phyloP scores from a whole-genome alignment of 2,888 invertebrate genomes.

The Bembecia ichneumoniformis region DNA sequence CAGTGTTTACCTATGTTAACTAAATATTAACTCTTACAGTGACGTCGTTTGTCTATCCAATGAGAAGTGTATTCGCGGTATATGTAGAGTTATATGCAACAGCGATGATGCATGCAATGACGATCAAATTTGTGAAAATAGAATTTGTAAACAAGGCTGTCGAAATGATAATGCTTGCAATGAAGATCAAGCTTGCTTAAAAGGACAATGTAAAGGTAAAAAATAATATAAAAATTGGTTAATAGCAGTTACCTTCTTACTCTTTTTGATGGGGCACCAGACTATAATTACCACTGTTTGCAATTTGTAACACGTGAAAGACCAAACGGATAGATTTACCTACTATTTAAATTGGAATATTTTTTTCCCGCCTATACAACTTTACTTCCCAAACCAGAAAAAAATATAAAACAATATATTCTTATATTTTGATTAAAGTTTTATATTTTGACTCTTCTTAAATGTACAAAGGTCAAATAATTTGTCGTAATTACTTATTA shows the following conservation, averaged over 20 bases:
- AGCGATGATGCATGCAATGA: conserved; percentile 85
- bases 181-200: conserved; percentile 82
- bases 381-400: background rate
- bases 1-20: background rate
- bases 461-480: conserved; percentile 1
- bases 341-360: too few species aligned
- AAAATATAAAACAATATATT: background rate
- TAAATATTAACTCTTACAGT: conserved; percentile 49
- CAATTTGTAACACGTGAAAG: too few species aligned
- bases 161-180: conserved; percentile 86
- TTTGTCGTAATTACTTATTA: too few species aligned
- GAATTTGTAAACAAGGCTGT: conserved; percentile 89
- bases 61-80: conserved; percentile 87
- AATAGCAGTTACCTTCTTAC: background rate
- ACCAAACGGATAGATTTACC: too few species aligned
- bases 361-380: too few species aligned
- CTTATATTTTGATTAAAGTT: background rate
- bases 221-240: background rate
- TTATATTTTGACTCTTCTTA: background rate
- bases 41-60: conserved; percentile 87
- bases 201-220: conserved; percentile 84
- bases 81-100: conserved; percentile 89
- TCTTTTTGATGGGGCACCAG: background rate
- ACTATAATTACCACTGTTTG: too few species aligned
- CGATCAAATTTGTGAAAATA: conserved; percentile 89